Base-by-base conservation (phyloP, 1,140 invertebrate genomes). In the Carposina sasakii region DNA sequence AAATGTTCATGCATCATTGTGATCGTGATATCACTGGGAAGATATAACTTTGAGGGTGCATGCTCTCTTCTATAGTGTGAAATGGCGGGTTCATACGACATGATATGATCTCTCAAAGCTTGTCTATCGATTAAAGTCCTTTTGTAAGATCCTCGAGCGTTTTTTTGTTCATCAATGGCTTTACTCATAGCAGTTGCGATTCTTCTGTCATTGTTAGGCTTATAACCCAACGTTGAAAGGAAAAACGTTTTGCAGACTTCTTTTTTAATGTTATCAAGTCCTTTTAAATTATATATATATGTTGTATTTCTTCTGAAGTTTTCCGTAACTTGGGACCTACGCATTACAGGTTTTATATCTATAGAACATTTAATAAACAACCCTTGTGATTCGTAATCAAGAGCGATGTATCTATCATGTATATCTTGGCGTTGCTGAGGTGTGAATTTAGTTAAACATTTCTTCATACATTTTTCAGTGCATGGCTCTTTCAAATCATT, bases 181-280 rank as follows among this genome's bases (percentile, higher is more conserved):
- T 10, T 39, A 12, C 3, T 13, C 10, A 39, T 8, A 10, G 17
- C 36, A 9, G 19, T 17, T 16, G 22, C 12, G 12, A 39, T 20
- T 39, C 3, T 39, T 22, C 8, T 20, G 13, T 39, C 17, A 39
- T 39, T 39, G 10, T 39, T 39, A 21, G 36, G 16, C 1, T 39
- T 9, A 15, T 39, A 39, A 10, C 36, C 36, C 19, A 39, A 20
- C 3, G 36, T 39, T 39, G 36, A 21, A 12, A 39, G 15, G 13
- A 39, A 39, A 22, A 39, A 39, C 22, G 13, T 20, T 15, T 39
- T 39, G 19, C 36, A 39, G 3, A 39, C 36, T 39, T 39, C 17
- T 10, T 12, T 12, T 20, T 20, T 20, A 9, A 9, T 8, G 9
- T 39, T 20, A 39, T 39, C 31, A 12, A 8, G 17, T 10, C 9